Percentiles rank a stretch among this genome's conserved stretches.
Conservation (phyloP, 2,797 vertebrate genomes). For the Furcifer pardalis region DNA sequence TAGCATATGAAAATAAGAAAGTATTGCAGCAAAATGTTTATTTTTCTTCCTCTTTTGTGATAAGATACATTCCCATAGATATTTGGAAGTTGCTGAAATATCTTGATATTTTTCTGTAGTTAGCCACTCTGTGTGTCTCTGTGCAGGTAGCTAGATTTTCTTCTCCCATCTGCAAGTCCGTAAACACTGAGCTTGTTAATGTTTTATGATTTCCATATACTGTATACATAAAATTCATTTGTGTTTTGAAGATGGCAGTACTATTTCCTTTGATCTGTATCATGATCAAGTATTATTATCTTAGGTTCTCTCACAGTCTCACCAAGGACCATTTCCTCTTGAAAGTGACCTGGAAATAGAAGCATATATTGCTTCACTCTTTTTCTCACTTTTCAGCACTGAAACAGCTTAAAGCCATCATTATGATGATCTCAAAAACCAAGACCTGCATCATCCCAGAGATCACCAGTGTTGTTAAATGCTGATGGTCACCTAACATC, state of each 20-base stretch:
- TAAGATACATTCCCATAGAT: neutral
- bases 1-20: neutral
- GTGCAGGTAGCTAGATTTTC: neutral
- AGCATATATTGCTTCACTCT: neutral
- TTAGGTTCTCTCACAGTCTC: neutral
- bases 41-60: neutral
- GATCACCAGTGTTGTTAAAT: slow-evolving; percentile 1
- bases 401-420: too few relatives aligned
- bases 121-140: neutral
- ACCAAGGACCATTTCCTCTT: neutral
- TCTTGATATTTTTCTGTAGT: neutral
- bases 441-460: neutral
- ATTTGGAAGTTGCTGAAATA: neutral
- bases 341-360: too few relatives aligned
- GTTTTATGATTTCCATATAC: neutral
- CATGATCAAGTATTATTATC: neutral
- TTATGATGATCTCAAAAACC: neutral
- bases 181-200: neutral
- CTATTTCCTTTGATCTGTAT: neutral
- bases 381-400: neutral
- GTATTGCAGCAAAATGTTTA: neutral
- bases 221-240: neutral
- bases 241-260: neutral
- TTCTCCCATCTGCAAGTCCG: too few relatives aligned
- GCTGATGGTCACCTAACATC: slow-evolving; percentile 40